Base-by-base conservation (phyloP, 2,888 invertebrate species). In the Automeris io region DNA sequence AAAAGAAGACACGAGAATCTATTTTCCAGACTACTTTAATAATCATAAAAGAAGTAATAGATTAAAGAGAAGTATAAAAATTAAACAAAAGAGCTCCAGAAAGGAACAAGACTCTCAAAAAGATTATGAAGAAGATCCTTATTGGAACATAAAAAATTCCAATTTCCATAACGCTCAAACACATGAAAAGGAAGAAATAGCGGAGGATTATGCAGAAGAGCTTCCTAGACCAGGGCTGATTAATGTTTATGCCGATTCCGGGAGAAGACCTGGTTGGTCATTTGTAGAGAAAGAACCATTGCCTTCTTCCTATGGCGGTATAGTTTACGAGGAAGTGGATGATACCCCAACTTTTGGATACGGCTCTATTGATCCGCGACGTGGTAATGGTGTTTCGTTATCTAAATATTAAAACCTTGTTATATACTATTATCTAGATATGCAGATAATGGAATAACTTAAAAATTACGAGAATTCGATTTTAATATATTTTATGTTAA, bases 71-170 rank as follows among this genome's bases (percentile, higher is more conserved):
- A 71, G 54, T 57, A 61, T 64, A 43, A 42, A 47, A 11, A 40
- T 50, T 18, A 54, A 62, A 34, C 44, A 40, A 18, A 44, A 46
- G 12, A 65, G 58, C 45, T 11, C 43, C n/a, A 67, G 53, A 22
- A 45, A 42, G 7, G 34, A 50, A 8, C 41, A 11, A 7, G 7
- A 12, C n/a, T 4, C 8, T 6, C 12, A 33, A 16, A 33, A 63
- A 9, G 69, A 70, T 31, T 61, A 75, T 12, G 72, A 79, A 18
- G 55, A 61, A 22, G 85, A 86, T 47, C 85, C 85, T 1, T 86
- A 85, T 45, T 78, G 70, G 69, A 86, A 86, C 53, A 66, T 85
- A 6, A 85, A 80, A 57, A 75, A 66, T 45, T 42, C 54, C 2
- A 71, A 72, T 39, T 57, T 66, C 12, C 57, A 63, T 37, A 57